Conservation (phyloP, 2,113 vertebrate genomes). For the Dromas ardeola region DNA sequence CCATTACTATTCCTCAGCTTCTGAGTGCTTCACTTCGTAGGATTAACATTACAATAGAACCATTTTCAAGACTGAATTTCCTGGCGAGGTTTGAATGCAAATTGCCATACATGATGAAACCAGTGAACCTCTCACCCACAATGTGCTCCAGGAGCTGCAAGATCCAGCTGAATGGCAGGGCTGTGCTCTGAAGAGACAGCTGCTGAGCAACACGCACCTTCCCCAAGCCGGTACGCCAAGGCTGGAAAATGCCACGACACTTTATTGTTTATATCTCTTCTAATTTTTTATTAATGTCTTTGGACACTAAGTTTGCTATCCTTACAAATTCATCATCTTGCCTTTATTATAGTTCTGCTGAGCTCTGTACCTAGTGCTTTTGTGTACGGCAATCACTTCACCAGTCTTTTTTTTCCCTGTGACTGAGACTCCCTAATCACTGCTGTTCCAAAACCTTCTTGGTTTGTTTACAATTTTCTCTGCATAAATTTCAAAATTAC, state of each 20-base stretch:
- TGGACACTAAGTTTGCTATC: background rate
- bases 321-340: background rate
- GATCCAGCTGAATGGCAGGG: background rate
- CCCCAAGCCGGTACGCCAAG: background rate
- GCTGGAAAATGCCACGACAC: background rate
- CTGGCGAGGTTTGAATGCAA: background rate
- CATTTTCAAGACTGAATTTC: background rate
- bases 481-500: background rate
- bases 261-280: background rate
- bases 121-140: background rate
- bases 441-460: background rate
- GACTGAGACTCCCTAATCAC: background rate
- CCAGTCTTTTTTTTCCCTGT: background rate
- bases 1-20: background rate
- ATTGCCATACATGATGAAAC: background rate
- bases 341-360: background rate
- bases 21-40: background rate
- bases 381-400: background rate
- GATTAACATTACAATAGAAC: background rate
- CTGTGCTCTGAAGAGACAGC: background rate
- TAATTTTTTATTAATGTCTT: background rate
- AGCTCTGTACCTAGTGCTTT: background rate
- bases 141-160: background rate
- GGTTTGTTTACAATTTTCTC: background rate
- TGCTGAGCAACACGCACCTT: fast-evolving